A percentile compares a stretch with the other conserved stretches of the same genome.
Evolutionary conservation across 2,888 invertebrate genomes (phyloP).

Genomic region (Dasypolia templi): DNA sequence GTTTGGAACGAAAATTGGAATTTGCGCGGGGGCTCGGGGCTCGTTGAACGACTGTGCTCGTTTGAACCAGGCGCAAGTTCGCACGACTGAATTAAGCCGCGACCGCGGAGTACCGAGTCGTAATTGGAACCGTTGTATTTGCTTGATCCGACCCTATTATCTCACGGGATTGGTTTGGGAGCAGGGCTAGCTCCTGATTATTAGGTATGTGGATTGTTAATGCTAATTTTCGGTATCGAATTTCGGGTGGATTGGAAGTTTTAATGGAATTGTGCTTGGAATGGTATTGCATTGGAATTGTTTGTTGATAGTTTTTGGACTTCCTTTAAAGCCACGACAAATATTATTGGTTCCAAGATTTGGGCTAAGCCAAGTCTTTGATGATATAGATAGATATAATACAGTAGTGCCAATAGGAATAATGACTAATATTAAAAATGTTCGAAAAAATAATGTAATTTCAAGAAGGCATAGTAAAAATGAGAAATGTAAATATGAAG

Average conservation of each 20-base stretch:
- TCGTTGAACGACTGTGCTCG: slow-evolving; percentile 29
- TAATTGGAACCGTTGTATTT: slow-evolving; percentile 83
- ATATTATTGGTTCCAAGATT: too few species aligned
- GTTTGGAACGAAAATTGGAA: slow-evolving; percentile 87
- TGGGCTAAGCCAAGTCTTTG: background rate
- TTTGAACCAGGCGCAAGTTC: slow-evolving; percentile 71
- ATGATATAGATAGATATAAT: background rate
- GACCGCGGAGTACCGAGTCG: slow-evolving; percentile 73
- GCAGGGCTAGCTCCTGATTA: slow-evolving; percentile 47
- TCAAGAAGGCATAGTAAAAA: too few species aligned
- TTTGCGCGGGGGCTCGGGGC: slow-evolving; percentile 48
- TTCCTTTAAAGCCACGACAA: too few species aligned
- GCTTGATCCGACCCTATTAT: slow-evolving; percentile 67
- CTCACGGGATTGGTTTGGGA: slow-evolving; percentile 57
- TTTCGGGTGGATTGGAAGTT: slow-evolving; percentile 44
- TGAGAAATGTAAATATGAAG: too few species aligned
- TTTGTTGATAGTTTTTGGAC: background rate
- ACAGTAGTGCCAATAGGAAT: background rate
- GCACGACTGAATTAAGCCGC: slow-evolving; percentile 77
- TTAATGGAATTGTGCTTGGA: slow-evolving; percentile 22
- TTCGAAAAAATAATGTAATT: too few species aligned
- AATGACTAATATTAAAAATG: too few species aligned
- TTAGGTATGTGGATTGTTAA: slow-evolving; percentile 48
- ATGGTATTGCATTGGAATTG: slow-evolving; percentile 17
- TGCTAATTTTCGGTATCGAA: slow-evolving; percentile 53